Evolutionary conservation across 92 coral and sea anemone species (phyloP), one percentile per base, ranked within the genome.

Genomic region (Isaurus tuberculatus): DNA sequence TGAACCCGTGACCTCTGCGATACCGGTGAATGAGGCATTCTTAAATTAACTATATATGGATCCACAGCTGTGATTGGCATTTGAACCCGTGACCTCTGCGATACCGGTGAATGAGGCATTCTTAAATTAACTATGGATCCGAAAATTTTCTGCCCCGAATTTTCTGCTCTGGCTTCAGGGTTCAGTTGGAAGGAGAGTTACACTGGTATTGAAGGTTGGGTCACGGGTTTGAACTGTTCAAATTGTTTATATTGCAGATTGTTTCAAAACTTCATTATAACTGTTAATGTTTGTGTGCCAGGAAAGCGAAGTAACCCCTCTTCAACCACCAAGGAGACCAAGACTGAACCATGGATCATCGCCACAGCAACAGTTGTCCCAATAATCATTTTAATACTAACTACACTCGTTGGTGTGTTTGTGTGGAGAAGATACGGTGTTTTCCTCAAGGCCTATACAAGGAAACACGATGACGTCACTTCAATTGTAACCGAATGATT

Each of bases 401-500:
- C 36, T 14, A 55, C 25, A 40, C 20, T 77, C 28, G 70, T 34
- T 36, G 51, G 27, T 31, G 67, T 77, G 33, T 20, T 77, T 33
- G 49, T 77, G 3, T 77, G 82, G 82, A 77, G 51, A 49, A 77
- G 29, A 58, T 57, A 77, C 27, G 70, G 69, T 20, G 36, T 77
- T 27, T 57, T 14, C 11, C 17, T 77, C 0, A 32, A 25, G 51
- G 82, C 82, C 4, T 77, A 77, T 53, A 23, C 70, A 3, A 58
- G 40, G 11, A 42, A 58, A 8, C 9, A 15, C 20, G 82, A 77
- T 61, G 82, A 77, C 51, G 9, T 58, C 69, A 22, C 36, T 23
- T 14, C 70, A 2, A 77, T 77, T 60, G 51, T 77, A 34, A n/a
- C 51, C 11, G 70, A 77, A 0, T 60, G 65, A 77, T 7, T 40